Conservation (phyloP, 2,797 vertebrate genomes). For the Paguma larvata region DNA sequence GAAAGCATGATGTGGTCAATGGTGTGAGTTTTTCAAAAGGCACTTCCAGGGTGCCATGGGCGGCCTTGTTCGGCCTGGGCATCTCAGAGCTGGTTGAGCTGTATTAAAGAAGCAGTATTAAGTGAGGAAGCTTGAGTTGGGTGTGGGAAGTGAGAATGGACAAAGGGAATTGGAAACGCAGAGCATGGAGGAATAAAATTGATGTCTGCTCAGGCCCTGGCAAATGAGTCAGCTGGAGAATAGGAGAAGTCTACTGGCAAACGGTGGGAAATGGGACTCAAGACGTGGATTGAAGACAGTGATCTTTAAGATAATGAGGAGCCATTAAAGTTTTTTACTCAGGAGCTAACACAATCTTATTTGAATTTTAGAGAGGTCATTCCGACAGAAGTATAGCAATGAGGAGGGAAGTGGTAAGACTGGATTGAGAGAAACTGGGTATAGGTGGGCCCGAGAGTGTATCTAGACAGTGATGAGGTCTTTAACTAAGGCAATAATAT, state of each 20-base stretch:
- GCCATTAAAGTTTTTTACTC: not conserved
- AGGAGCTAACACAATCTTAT: not conserved
- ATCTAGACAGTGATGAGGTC: not conserved
- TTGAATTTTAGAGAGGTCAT: not conserved
- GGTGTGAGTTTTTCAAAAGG: not conserved
- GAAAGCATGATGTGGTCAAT: not conserved
- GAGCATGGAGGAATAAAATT: not conserved
- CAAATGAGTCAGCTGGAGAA: not conserved
- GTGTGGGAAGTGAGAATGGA: not conserved
- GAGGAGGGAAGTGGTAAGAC: not conserved
- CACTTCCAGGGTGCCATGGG: not conserved
- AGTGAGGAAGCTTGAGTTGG: not conserved
- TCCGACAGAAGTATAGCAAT: not conserved
- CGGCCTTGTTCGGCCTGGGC: not conserved
- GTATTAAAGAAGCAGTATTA: not conserved
- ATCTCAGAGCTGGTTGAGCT: not conserved
- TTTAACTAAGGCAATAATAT: not conserved
- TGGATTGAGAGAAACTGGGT: not conserved
- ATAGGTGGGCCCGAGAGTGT: not conserved
- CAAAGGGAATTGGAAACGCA: not conserved
- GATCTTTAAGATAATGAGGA: not conserved
- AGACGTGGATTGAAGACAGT: not conserved
- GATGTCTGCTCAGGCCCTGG: not conserved
- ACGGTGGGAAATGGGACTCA: not conserved
- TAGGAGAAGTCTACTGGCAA: not conserved